Evolutionary conservation across 2,797 vertebrate species (phyloP), one percentile per base, ranked within the genome.

Genomic region (Zenarchopterus dispar): DNA sequence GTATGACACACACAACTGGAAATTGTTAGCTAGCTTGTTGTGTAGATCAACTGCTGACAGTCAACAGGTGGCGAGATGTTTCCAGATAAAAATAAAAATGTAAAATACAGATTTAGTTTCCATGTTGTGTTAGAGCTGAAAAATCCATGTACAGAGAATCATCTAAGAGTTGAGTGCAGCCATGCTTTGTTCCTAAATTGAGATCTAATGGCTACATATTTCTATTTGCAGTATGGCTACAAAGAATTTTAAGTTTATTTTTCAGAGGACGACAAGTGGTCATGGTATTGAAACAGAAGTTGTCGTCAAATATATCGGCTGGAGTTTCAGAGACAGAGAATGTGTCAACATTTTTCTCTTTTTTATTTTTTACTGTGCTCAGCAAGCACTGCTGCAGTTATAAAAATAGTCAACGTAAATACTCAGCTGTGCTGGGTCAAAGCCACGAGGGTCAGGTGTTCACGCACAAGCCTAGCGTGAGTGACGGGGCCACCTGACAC

Each of bases 351-450:
- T 31, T 28, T n/a, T 41, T 41, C 36, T 3, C 36, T 23, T 13
- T 23, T 52, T 58, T 45, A 26, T 58, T 62, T 54, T 48, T 56
- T 33, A 67, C 51, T 51, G 64, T 33, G 62, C 56, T 43, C 66
- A 33, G 47, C 70, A 55, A 56, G 60, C 70, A 74, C 33, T 50
- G 46, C 41, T 56, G 41, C 50, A 4, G 81, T 75, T 80, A 84
- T 75, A 86, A 92, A 92, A 93, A 89, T 84, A 93, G 89, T 83
- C 55, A 67, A 76, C 60, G 51, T 91, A 93, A 94, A 94, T 93
- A 88, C 80, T 88, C 95, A 96, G 94, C 95, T 96, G 94, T 92
- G 92, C 82, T 64, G 76, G 80, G 66, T 80, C 52, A 50, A 47
- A 62, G 73, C 62, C 19, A n/a, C 0, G 13, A 61, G 78, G 81